A percentile compares a stretch with the other conserved stretches of the same genome.
Evolutionary conservation across 2,888 invertebrate species (phyloP).

Genomic region (Hirtodrosophila duncani): DNA sequence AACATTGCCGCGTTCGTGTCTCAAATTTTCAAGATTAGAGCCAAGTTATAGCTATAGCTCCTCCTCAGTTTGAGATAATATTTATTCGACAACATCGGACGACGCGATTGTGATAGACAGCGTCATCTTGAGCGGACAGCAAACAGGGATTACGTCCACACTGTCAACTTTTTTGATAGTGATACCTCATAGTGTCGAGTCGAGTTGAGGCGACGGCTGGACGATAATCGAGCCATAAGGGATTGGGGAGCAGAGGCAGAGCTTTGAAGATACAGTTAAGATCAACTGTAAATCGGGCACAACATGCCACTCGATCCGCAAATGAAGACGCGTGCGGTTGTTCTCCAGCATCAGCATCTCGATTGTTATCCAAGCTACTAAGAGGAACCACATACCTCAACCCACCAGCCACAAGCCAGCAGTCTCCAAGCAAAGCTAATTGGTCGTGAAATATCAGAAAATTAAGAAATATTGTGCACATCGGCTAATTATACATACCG

Average conservation of each 20-base stretch:
- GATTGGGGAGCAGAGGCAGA: no score
- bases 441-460: constrained; percentile 37
- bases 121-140: not conserved
- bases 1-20: constrained; percentile 8
- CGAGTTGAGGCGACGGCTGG: not conserved
- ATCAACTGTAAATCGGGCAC: constrained; percentile 39
- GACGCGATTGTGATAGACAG: constrained; percentile 9
- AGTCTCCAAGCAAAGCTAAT: constrained; percentile 32
- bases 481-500: constrained; percentile 13
- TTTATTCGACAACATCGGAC: constrained; percentile 18
- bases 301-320: constrained; percentile 59
- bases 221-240: no score
- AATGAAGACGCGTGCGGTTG: constrained; percentile 53
- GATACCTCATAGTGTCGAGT: constrained; percentile 1
- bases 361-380: no score
- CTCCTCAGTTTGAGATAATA: constrained; percentile 45
- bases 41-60: constrained; percentile 30
- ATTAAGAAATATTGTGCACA: constrained; percentile 53
- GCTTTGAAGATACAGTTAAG: constrained; percentile 52
- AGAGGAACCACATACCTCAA: constrained; percentile 4
- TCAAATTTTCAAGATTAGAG: constrained; percentile 32
- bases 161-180: no score
- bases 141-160: no score
- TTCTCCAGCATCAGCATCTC: constrained; percentile 24
- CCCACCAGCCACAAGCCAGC: not conserved